Evolutionary conservation across 2,888 invertebrate genomes (phyloP), one percentile per base, ranked within the genome.

Genomic region (Cerastoderma edule): DNA sequence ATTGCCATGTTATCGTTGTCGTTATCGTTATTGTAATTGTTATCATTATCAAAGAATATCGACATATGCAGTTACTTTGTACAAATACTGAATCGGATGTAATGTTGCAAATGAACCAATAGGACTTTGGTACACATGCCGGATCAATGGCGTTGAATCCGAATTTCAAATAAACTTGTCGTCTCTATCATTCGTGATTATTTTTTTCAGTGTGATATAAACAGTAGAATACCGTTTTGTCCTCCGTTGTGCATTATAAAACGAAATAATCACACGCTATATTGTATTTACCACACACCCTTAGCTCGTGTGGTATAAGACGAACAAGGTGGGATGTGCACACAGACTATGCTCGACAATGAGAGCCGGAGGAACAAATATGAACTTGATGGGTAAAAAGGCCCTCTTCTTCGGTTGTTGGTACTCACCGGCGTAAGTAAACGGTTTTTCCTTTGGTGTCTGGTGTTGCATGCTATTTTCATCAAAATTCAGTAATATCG

Each of bases 241-340:
- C 5, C 6, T 16, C 10, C 10, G 22, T 50, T 6, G 10, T 13
- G 10, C 6, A n/a, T 10, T n/a, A 16, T n/a, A 16, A 10, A 5
- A 50, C 22, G 10, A n/a, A n/a, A 50, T 16, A n/a, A 10, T 16
- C 22, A 6, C 22, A n/a, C 16, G 10, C 6, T n/a, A 16, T 16
- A 10, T n/a, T 50, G 50, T 50, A 50, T 16, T 50, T n/a, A 16
- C 22, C 10, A 50, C 10, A 13, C 6, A 22, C 10, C 50, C 60
- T 32, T 56, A 86, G 86, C 16, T 84, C 57, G 83, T 85, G 10
- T 85, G 86, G 86, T 69, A 75, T n/a, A 75, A 68, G 5, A 80
- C 84, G 1, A 65, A 70, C 5, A 50, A 80, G 33, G 75, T 86
- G 2, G 86, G 86, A 1, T 86, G 86, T 65, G 86, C 83, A 6